These are phyloP conservation scores for Lasioglossum calceatum DNA, from an alignment of 2,888 invertebrate genomes.

Conservation along the genomic window DNA sequence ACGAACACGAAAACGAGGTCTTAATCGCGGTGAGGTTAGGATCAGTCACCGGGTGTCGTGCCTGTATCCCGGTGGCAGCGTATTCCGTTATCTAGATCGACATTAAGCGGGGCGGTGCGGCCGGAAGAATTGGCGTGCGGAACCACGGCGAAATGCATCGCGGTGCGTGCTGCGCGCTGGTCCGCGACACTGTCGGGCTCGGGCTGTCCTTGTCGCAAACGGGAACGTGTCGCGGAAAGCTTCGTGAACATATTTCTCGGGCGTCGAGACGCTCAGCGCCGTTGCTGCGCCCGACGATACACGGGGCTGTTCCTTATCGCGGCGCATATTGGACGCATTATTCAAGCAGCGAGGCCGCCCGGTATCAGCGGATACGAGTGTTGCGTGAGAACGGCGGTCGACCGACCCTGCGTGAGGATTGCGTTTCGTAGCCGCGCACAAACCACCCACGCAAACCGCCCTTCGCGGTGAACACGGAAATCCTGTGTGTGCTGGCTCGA, in stretches of 20 bases:
- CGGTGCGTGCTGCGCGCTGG: slow-evolving; percentile 1
- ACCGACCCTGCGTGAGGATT: slow-evolving; percentile 46
- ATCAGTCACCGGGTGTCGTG: slow-evolving; percentile 4
- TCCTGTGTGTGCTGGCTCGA: background rate
- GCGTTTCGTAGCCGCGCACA: slow-evolving; percentile 34
- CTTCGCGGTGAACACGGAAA: background rate
- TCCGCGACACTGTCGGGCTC: slow-evolving; percentile 6
- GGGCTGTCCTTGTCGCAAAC: slow-evolving; percentile 37
- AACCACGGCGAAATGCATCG: slow-evolving; percentile 4
- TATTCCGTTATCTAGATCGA: background rate
- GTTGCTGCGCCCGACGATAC: slow-evolving; percentile 30
- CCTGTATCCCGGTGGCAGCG: background rate
- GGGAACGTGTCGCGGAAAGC: slow-evolving; percentile 49
- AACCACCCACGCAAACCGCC: background rate
- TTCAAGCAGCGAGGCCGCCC: slow-evolving; percentile 50
- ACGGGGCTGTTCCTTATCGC: slow-evolving; percentile 62
- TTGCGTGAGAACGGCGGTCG: slow-evolving; percentile 43
- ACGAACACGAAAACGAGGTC: background rate
- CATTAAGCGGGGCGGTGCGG: background rate
- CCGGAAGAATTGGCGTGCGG: slow-evolving; percentile 6
- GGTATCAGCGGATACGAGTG: slow-evolving; percentile 57
- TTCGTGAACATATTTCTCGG: slow-evolving; percentile 51
- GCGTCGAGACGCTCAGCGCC: background rate
- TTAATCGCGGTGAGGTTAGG: background rate
- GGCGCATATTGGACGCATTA: slow-evolving; percentile 65